A percentile compares a stretch with the other conserved stretches of the same genome.
Evolutionary conservation across 2,888 invertebrate genomes (phyloP).

Genomic region (Drosophila leonis): DNA sequence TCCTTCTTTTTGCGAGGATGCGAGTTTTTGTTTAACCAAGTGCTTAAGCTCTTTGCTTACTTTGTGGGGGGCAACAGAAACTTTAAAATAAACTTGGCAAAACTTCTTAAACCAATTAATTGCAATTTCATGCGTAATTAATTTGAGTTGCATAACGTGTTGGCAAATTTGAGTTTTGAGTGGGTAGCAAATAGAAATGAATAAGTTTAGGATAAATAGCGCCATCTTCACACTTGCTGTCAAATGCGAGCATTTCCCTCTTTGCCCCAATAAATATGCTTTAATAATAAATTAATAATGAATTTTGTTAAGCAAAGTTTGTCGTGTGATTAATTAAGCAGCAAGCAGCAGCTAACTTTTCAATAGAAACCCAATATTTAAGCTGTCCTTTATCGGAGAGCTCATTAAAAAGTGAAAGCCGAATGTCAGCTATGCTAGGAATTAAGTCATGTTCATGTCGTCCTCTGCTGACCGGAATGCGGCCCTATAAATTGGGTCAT

Average conservation of each 20-base stretch:
- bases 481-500: slow-evolving; percentile 78
- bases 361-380: slow-evolving; percentile 14
- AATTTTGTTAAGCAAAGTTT: background rate
- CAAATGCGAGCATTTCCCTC: background rate
- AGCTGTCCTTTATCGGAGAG: slow-evolving; percentile 5
- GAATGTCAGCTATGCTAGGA: slow-evolving; percentile 45
- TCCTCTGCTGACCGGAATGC: slow-evolving; percentile 67
- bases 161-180: slow-evolving; percentile 24
- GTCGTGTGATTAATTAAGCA: background rate
- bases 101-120: slow-evolving; percentile 79
- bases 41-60: slow-evolving; percentile 69
- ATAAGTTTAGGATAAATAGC: slow-evolving; percentile 27
- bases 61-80: slow-evolving; percentile 52
- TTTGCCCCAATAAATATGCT: slow-evolving; percentile 9
- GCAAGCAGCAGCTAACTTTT: slow-evolving; percentile 15
- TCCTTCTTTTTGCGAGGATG: slow-evolving; percentile 13
- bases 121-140: slow-evolving; percentile 80
- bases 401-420: slow-evolving; percentile 66
- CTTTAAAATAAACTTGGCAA: slow-evolving; percentile 76
- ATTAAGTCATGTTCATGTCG: slow-evolving; percentile 46
- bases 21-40: slow-evolving; percentile 78
- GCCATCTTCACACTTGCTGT: background rate
- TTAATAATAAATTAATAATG: background rate
- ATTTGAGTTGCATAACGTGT: slow-evolving; percentile 80
- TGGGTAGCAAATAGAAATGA: slow-evolving; percentile 22